A percentile compares a stretch with the other conserved stretches of the same genome.
These are phyloP conservation scores for Narcine bancroftii DNA, from an alignment of 2,113 vertebrate genomes.

Conservation along the genomic window DNA sequence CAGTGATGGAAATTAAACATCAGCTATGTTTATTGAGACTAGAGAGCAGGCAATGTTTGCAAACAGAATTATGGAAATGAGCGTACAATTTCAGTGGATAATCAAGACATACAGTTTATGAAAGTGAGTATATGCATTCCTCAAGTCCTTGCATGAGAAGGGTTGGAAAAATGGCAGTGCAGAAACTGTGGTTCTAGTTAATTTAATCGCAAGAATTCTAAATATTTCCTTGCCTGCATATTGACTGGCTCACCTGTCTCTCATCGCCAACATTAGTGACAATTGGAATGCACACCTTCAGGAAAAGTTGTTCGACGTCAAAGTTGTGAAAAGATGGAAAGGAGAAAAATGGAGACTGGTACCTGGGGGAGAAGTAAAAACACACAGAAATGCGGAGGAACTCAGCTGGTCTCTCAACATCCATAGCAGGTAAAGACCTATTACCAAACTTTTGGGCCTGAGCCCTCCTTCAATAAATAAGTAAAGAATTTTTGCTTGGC, in stretches of 20 bases:
- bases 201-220: background rate
- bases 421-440: too few species aligned
- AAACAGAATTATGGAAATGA: background rate
- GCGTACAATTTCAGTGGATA: background rate
- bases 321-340: background rate
- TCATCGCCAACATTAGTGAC: background rate
- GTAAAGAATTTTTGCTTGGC: too few species aligned
- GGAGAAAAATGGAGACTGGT: background rate
- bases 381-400: too few species aligned
- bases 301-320: background rate
- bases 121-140: background rate
- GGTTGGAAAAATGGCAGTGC: background rate
- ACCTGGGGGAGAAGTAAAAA: too few species aligned
- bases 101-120: background rate
- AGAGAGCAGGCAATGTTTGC: background rate
- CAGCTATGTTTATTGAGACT: background rate
- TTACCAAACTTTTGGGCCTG: too few species aligned
- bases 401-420: too few species aligned
- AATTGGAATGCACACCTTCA: too few species aligned
- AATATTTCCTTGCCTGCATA: background rate
- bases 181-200: background rate
- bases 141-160: too few species aligned
- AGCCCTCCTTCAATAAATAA: too few species aligned
- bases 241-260: background rate
- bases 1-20: background rate